Base-by-base conservation (phyloP, 2,888 invertebrate genomes). In the Tetanocera ferruginea region DNA sequence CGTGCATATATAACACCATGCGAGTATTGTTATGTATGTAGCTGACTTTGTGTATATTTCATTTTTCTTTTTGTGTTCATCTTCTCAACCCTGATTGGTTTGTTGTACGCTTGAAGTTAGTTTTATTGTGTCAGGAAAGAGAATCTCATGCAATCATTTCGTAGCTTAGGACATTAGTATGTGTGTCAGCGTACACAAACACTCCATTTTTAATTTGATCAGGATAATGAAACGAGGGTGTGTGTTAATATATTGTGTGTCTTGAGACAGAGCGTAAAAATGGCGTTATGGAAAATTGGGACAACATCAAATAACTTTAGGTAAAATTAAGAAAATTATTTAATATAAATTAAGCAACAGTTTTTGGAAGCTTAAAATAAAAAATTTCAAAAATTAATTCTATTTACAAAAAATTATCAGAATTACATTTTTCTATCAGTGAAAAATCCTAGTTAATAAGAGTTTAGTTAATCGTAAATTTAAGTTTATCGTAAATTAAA, bases 1-100 rank as follows among this genome's bases (percentile, higher is more conserved):
- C n/a, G 17, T 43, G 14, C 23, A 3, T 31, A 37, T 14, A 23
- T 57, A 2, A 37, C 14, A 6, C 43, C 6, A 11, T 43, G 43
- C 11, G 14, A 43, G 43, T 43, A 6, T 43, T n/a, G n/a, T 11
- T 43, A 43, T 43, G 43, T 43, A n/a, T 66, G 19, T 28, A n/a
- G 9, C 19, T 25, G 17, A n/a, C 34, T 31, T 14, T 57, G 14
- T 55, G 25, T 17, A 14, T 31, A 55, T 34, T 8, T 19, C 19
- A 3, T 9, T 57, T 31, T 71, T 9, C 23, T n/a, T 37, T 57
- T 37, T 8, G 23, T n/a, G 28, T 51, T 23, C 51, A 23, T 69
- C 69, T 43, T 51, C 77, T 66, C 72, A 52, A 14, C 55, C 72
- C 72, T 77, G 72, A 77, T 77, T 77, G 77, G 77, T 73, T 73